phyloP scores from a whole-genome alignment of 2,797 vertebrate species.

The Falco rusticolus region DNA sequence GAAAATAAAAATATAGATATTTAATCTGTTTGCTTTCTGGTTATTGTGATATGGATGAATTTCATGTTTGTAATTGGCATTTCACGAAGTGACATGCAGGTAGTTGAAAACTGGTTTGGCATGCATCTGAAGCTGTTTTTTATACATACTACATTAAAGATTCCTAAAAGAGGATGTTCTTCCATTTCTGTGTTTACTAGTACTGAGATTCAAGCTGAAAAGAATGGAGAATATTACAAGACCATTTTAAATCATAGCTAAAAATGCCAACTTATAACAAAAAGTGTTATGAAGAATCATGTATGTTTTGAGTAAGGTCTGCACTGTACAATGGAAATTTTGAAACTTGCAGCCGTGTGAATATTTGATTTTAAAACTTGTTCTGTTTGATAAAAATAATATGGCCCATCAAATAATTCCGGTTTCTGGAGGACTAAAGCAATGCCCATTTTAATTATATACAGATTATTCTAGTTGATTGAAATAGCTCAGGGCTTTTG shows the following conservation, averaged over 20 bases:
- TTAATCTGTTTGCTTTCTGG: not conserved
- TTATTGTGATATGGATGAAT: not conserved
- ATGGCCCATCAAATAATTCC: not conserved
- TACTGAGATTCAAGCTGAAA: not conserved
- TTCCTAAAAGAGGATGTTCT: not conserved
- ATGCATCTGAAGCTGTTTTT: not conserved
- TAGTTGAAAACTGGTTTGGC: not conserved
- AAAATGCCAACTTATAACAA: not conserved
- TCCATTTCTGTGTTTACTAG: not conserved
- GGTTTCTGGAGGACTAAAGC: not conserved
- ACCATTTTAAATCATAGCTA: not conserved
- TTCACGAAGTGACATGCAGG: not conserved
- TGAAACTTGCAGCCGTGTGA: not conserved
- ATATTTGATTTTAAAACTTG: not conserved
- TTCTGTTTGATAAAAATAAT: too few species aligned
- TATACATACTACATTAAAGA: not conserved
- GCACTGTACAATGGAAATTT: not conserved
- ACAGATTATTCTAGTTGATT: not conserved
- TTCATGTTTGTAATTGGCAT: not conserved
- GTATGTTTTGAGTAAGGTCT: not conserved
- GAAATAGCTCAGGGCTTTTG: not conserved
- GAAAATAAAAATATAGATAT: not conserved
- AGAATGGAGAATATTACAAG: not conserved
- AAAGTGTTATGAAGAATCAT: not conserved
- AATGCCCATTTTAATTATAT: not conserved